Evolutionary conservation across 2,113 vertebrate species (phyloP).

Genomic region (Solea senegalensis): DNA sequence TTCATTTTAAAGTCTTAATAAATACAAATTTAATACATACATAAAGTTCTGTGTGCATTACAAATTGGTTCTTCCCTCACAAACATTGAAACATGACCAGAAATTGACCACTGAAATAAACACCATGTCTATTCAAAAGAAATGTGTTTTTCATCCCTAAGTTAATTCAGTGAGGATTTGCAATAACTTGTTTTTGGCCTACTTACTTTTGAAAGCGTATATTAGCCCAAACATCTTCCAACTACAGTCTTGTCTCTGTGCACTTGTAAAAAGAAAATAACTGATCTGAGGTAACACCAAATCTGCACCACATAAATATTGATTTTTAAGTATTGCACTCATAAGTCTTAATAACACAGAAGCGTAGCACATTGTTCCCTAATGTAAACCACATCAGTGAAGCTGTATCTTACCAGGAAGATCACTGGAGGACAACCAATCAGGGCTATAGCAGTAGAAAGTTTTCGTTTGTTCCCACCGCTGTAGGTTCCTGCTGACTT

Average conservation of each 20-base stretch:
- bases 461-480: conserved; percentile 95
- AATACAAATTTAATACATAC: conserved; percentile 58
- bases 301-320: conserved; percentile 34
- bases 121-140: conserved; percentile 14
- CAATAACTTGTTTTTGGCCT: conserved; percentile 7
- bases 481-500: conserved; percentile 94
- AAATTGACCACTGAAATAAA: conserved; percentile 28
- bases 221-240: not conserved
- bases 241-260: not conserved
- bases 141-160: conserved; percentile 49
- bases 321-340: conserved; percentile 31
- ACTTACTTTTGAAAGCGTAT: not conserved
- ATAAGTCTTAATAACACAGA: conserved; percentile 24
- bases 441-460: conserved; percentile 95
- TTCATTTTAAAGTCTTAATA: conserved; percentile 34
- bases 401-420: conserved; percentile 87
- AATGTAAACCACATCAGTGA: not conserved
- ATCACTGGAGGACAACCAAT: conserved; percentile 94
- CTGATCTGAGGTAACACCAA: conserved; percentile 15
- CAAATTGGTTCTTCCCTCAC: conserved; percentile 13
- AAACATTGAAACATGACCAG: conserved; percentile 41
- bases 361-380: not conserved
- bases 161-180: conserved; percentile 42
- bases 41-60: conserved; percentile 48
- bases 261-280: conserved; percentile 3